Evolutionary conservation across 2,797 vertebrate species (phyloP).

Genomic region (Pipistrellus kuhlii): DNA sequence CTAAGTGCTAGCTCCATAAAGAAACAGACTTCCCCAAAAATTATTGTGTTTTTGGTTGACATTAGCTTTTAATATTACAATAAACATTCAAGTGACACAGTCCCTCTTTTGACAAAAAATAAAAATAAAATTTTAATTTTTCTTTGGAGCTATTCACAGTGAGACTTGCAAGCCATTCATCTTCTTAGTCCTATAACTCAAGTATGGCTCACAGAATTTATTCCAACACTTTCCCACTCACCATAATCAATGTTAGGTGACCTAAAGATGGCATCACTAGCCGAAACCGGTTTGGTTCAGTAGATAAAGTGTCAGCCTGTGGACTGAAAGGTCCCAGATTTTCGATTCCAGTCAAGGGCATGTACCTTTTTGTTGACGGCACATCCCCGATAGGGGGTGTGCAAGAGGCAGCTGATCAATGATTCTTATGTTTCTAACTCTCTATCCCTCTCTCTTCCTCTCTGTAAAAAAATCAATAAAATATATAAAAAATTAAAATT

Average conservation of each 20-base stretch:
- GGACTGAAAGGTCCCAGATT: no score
- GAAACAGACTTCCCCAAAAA: constrained; percentile 48
- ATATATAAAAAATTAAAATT: no score
- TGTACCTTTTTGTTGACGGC: no score
- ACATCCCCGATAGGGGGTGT: no score
- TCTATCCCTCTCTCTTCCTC: no score
- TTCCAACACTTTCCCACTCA: background rate
- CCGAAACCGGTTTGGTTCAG: no score
- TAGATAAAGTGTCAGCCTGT: no score
- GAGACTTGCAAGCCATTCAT: background rate
- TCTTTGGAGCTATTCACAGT: constrained; percentile 1
- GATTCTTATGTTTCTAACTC: no score
- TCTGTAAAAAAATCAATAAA: no score
- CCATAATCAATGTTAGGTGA: background rate
- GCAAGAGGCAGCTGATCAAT: no score
- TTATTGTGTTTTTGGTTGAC: background rate
- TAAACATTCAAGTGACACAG: background rate
- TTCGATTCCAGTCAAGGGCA: no score
- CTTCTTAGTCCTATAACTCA: constrained; percentile 2
- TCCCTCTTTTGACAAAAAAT: constrained; percentile 31
- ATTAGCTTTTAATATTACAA: background rate
- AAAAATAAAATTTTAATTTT: constrained; percentile 42
- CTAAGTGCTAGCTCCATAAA: background rate
- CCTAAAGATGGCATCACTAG: background rate
- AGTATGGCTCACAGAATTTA: background rate